Evolutionary conservation across 2,888 invertebrate genomes (phyloP).

Genomic region (Drosophila nr. perissopoda): DNA sequence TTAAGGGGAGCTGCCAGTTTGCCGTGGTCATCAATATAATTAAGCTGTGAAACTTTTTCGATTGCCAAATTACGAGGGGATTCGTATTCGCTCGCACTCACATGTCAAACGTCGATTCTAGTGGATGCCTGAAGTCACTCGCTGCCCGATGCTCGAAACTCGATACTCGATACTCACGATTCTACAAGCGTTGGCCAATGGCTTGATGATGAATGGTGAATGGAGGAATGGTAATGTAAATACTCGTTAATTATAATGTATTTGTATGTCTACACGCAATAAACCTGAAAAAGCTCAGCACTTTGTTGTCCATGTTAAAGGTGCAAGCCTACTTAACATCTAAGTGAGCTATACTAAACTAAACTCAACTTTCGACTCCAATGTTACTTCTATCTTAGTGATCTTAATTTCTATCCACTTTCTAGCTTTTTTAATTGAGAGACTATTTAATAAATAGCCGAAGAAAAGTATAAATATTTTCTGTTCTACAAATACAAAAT

Average conservation of each 20-base stretch:
- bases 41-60: conserved; percentile 31
- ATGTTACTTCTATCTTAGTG: background rate
- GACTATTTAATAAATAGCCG: background rate
- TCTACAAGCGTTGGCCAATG: conserved; percentile 46
- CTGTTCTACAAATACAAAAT: background rate
- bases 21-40: conserved; percentile 26
- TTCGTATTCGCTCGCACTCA: conserved; percentile 7
- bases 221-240: conserved; percentile 24
- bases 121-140: background rate
- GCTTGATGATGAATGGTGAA: conserved; percentile 37
- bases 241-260: conserved; percentile 25
- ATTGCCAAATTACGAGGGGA: conserved; percentile 26
- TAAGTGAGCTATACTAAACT: background rate
- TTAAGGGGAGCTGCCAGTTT: background rate
- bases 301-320: background rate
- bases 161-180: conserved; percentile 23
- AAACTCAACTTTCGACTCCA: background rate
- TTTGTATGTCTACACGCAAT: background rate
- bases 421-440: background rate
- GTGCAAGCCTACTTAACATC: background rate
- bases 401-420: background rate
- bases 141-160: background rate
- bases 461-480: background rate
- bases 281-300: conserved; percentile 3
- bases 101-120: conserved; percentile 1